Conservation (phyloP, 2,113 vertebrate genomes). For the Lepisosteus oculatus region DNA sequence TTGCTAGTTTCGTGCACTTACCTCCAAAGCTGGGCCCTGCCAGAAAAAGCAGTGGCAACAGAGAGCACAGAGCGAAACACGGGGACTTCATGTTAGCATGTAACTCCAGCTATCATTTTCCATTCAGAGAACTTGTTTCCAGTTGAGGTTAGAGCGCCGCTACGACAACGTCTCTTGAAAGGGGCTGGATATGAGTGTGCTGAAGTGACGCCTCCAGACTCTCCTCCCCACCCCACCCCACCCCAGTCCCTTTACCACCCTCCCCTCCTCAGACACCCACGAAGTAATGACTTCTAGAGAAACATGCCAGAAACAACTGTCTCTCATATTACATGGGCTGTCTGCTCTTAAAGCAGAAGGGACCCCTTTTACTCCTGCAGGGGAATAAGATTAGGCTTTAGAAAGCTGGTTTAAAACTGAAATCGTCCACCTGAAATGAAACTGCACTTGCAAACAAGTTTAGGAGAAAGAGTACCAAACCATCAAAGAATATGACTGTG, state of each 20-base stretch:
- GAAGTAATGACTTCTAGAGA: neutral
- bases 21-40: constrained; percentile 49
- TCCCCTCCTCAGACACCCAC: constrained; percentile 1
- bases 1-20: constrained; percentile 44
- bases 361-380: constrained; percentile 13
- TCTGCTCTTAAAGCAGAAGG: constrained; percentile 21
- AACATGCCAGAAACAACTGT: neutral
- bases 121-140: constrained; percentile 63
- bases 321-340: constrained; percentile 31
- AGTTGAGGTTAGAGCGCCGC: constrained; percentile 46
- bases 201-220: constrained; percentile 10
- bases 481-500: too few species aligned
- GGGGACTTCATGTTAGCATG: constrained; percentile 48
- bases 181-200: constrained; percentile 44
- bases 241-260: constrained; percentile 5
- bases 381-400: constrained; percentile 38
- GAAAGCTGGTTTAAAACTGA: constrained; percentile 40
- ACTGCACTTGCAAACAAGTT: constrained; percentile 20
- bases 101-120: constrained; percentile 49
- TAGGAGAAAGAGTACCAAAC: too few species aligned
- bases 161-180: constrained; percentile 51
- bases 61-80: constrained; percentile 30
- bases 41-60: constrained; percentile 50
- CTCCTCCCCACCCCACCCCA: neutral
- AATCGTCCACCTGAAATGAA: constrained; percentile 55